Conservation (phyloP, 2,797 vertebrate species). For the Anniella stebbinsi region DNA sequence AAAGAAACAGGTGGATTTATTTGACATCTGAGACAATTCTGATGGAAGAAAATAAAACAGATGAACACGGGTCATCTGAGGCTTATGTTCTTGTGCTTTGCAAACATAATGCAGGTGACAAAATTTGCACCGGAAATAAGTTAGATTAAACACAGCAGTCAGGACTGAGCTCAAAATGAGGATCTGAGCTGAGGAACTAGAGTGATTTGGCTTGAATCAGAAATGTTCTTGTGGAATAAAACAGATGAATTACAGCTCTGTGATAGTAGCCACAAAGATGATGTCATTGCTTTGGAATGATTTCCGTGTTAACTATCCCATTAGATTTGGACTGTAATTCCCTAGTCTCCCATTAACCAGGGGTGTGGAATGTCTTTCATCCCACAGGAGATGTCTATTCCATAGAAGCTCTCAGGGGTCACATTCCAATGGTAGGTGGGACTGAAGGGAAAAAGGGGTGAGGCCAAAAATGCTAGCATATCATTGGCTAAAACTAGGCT, state of each 20-base stretch:
- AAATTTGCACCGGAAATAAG: conserved; percentile 30
- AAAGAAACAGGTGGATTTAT: conserved; percentile 42
- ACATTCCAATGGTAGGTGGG: too few relatives aligned
- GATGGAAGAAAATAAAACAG: conserved; percentile 50
- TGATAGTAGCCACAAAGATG: neutral
- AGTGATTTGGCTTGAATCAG: neutral
- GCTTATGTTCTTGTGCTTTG: conserved; percentile 31
- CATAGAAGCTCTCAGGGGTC: too few relatives aligned
- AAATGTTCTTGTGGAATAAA: neutral
- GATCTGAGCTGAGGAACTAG: conserved; percentile 5
- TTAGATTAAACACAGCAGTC: conserved; percentile 39
- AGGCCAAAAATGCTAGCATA: too few relatives aligned
- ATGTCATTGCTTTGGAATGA: neutral
- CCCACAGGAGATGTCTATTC: too few relatives aligned
- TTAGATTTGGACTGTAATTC: neutral
- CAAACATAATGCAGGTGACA: conserved; percentile 24
- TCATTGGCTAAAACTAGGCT: too few relatives aligned
- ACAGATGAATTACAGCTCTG: neutral
- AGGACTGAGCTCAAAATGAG: conserved; percentile 37
- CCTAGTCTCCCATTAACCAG: too few relatives aligned
- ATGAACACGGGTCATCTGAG: neutral
- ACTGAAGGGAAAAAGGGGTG: too few relatives aligned
- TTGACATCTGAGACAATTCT: conserved; percentile 39
- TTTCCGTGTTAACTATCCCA: too few relatives aligned
- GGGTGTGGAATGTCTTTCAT: too few relatives aligned